Base-by-base conservation (phyloP, 2,797 vertebrate genomes). In the Microctenopoma steveboyesi region DNA sequence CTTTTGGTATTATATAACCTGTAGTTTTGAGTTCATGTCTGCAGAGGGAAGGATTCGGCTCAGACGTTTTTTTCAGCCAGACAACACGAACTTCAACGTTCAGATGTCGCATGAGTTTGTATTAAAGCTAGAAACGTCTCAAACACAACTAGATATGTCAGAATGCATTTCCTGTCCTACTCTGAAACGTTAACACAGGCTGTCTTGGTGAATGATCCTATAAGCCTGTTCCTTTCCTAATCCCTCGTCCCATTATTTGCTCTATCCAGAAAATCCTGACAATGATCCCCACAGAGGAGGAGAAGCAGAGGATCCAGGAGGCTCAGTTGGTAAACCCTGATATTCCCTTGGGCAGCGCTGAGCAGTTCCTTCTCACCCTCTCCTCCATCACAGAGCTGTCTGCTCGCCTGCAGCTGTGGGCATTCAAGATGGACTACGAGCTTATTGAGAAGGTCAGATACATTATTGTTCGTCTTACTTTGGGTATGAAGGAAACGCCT, bases 381-480 rank as follows among this genome's bases (percentile, higher is more conserved):
- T 98, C 97, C 78, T 99, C 98, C 86, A 96, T 99, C 94, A 98
- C 92, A 0, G 98, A 99, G 83, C 95, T 99, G 62, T 96, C 97
- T 0, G 96, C 98, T 50, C 95, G 98, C 60, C 95, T 99, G 82
- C 98, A 99, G 89, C 96, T 99, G 85, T 99, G 98, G 98, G 98
- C 98, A 30, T 99, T 99, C 93, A 99, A 98, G 92, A 96, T 99
- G 96, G 98, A 99, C 92, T 98, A 98, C 0, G 97, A 99, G 81
- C 93, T 94, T 69, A 93, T 96, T 65, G 97, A 99, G 90, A 99
- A 99, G 96, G 97, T 98, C 87, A 83, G 87, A 55, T 64, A 56
- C 47, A 27, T 61, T 71, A 59, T 47, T 39, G 39, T 46, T 35
- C 18, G 58, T 42, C 40, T 14, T 1, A 42, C 40, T 42, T 42